A percentile compares a stretch with the other conserved stretches of the same genome.
Evolutionary conservation across 2,888 invertebrate species (phyloP).

Genomic region (Acheta domesticus): DNA sequence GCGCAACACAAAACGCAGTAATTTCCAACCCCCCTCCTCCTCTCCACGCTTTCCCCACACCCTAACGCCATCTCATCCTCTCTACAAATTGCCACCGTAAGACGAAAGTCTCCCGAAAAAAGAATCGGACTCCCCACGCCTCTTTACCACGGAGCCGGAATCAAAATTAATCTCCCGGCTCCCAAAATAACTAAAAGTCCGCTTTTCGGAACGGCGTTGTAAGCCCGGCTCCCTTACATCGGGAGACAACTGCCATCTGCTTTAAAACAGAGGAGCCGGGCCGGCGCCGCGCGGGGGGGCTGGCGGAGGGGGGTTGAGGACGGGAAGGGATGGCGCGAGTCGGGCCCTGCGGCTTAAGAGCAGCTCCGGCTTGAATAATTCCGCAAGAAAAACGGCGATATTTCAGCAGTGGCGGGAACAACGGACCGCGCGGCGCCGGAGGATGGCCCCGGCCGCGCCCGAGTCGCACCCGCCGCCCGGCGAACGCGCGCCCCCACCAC

Average conservation of each 20-base stretch:
- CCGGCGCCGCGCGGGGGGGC: neutral
- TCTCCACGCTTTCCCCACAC: no score
- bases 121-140: neutral
- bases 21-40: no score
- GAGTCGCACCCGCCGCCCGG: no score
- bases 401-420: neutral
- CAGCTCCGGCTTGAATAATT: neutral
- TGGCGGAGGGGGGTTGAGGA: neutral
- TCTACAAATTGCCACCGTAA: no score
- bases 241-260: constrained; percentile 7
- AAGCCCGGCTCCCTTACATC: neutral
- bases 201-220: neutral
- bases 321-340: neutral
- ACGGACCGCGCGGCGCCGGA: neutral
- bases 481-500: no score
- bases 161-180: neutral
- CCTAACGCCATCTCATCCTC: no score
- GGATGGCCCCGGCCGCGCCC: no score
- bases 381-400: constrained; percentile 8
- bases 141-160: neutral
- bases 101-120: neutral
- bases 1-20: no score
- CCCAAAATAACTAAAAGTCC: neutral
- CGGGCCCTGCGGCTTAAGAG: neutral
- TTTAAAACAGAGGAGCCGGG: neutral